Conservation (phyloP, 2,797 vertebrate genomes). For the Channallabes apus region DNA sequence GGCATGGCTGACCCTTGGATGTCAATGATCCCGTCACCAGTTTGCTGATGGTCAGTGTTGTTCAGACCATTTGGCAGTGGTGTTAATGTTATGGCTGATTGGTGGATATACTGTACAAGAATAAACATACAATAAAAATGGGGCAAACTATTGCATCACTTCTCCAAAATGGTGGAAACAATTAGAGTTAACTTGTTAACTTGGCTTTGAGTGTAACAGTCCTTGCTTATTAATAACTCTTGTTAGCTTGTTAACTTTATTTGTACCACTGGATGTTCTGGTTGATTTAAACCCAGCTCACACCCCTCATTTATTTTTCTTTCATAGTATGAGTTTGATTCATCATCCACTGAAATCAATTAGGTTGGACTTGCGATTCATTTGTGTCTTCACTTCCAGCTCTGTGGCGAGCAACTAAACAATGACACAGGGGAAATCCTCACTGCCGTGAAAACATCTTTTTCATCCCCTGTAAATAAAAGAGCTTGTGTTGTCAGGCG, state of each 20-base stretch:
- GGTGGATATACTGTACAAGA: no score
- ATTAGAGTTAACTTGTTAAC: background rate
- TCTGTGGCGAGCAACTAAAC: background rate
- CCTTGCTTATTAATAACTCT: background rate
- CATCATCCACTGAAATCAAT: slow-evolving; percentile 25
- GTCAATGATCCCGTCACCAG: no score
- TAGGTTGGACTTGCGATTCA: slow-evolving; percentile 26
- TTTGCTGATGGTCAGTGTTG: no score
- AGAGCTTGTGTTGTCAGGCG: slow-evolving; percentile 14
- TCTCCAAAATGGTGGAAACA: no score
- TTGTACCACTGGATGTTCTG: background rate
- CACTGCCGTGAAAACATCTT: slow-evolving; percentile 30
- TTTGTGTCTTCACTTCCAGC: slow-evolving; percentile 31
- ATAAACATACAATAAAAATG: no score
- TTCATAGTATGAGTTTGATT: background rate
- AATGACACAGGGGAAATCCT: slow-evolving; percentile 29
- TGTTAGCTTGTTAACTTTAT: background rate
- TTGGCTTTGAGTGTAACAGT: background rate
- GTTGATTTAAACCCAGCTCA: background rate
- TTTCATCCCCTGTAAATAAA: slow-evolving; percentile 22
- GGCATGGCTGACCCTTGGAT: no score
- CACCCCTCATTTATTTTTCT: background rate
- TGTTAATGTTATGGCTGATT: no score
- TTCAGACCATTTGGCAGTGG: no score
- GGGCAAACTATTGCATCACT: no score